These are phyloP conservation scores for Penelope pileata DNA, from an alignment of 2,113 vertebrate species.

Conservation along the genomic window DNA sequence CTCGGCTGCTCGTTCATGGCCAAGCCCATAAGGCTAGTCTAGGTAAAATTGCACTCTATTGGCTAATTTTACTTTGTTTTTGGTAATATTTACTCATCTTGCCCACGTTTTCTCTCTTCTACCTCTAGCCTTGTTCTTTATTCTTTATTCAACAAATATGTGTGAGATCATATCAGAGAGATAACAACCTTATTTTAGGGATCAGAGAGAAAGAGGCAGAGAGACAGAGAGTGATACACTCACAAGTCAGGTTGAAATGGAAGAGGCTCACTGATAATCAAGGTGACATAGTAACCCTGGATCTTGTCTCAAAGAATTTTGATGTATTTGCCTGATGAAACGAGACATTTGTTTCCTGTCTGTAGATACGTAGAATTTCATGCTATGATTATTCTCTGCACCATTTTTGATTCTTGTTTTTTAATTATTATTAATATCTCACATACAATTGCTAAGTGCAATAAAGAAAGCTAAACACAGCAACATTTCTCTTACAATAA, in stretches of 20 bases:
- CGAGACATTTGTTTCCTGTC: background rate
- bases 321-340: constrained; percentile 6
- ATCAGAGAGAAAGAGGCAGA: background rate
- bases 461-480: constrained; percentile 26
- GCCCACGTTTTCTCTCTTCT: background rate
- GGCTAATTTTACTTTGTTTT: background rate
- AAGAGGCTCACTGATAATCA: background rate
- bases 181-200: background rate
- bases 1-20: background rate
- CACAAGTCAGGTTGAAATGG: background rate
- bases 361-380: background rate
- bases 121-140: background rate
- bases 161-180: background rate
- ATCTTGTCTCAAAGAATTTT: constrained; percentile 9
- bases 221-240: background rate
- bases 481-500: constrained; percentile 17
- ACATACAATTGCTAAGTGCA: constrained; percentile 16
- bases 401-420: background rate
- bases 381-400: background rate
- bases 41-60: background rate
- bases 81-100: background rate
- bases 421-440: background rate
- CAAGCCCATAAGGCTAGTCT: background rate
- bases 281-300: background rate
- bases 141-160: background rate